Conservation (phyloP, 2,797 vertebrate species). For the Urocyon cinereoargenteus region DNA sequence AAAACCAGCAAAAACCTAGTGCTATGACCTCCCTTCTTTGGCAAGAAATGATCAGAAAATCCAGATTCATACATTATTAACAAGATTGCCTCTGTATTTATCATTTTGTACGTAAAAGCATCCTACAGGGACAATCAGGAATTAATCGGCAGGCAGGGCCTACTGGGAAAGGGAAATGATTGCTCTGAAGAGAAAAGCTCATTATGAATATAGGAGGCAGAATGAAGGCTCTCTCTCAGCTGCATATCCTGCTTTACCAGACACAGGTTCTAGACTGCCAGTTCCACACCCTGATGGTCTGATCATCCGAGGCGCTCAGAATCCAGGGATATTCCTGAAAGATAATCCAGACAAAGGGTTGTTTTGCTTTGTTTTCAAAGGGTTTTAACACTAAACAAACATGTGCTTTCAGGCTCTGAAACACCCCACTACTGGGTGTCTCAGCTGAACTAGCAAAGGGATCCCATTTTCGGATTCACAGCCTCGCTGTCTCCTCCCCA, state of each 20-base stretch:
- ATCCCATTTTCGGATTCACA: background rate
- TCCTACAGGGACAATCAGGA: constrained; percentile 50
- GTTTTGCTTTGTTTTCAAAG: background rate
- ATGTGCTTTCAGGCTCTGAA: background rate
- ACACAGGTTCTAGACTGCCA: constrained; percentile 99
- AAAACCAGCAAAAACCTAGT: constrained; percentile 47
- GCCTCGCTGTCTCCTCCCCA: background rate
- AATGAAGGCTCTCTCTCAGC: background rate
- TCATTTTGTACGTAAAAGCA: background rate
- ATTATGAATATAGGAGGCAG: background rate
- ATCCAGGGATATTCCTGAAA: constrained; percentile 98
- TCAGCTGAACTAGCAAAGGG: background rate
- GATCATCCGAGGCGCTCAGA: constrained; percentile 98
- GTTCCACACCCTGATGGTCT: constrained; percentile 99
- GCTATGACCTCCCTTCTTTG: constrained; percentile 3
- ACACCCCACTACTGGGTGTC: background rate
- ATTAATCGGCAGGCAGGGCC: background rate
- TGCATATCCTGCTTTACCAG: constrained; percentile 89
- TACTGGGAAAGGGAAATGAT: background rate
- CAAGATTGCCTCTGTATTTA: background rate
- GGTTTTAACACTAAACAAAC: background rate
- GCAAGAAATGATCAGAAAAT: constrained; percentile 51
- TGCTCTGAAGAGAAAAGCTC: constrained; percentile 39
- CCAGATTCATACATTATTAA: background rate
- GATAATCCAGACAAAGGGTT: constrained; percentile 53